Evolutionary conservation across 2,888 invertebrate genomes (phyloP).

Genomic region (Tricholauxania praeusta): DNA sequence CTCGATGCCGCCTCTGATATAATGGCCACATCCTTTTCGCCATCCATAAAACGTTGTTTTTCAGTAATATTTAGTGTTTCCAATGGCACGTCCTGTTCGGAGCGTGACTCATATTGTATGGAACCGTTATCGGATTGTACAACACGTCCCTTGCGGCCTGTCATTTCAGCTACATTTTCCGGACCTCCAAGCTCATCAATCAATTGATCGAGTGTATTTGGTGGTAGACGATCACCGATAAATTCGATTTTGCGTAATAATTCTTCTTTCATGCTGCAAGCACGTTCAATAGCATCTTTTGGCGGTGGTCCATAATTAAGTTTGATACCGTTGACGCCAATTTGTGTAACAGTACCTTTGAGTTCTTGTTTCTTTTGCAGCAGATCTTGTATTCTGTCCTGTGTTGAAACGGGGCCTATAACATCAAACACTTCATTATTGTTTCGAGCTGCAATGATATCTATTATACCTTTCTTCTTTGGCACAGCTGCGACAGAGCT

Average conservation of each 20-base stretch:
- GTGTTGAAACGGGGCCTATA: constrained; percentile 72
- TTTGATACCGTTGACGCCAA: constrained; percentile 64
- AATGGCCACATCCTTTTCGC: constrained; percentile 97
- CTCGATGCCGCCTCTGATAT: constrained; percentile 99
- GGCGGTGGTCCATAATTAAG: constrained; percentile 73
- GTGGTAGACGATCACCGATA: constrained; percentile 89
- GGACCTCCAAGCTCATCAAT: constrained; percentile 99
- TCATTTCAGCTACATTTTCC: constrained; percentile 99
- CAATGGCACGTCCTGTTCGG: constrained; percentile 94
- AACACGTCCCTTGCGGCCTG: constrained; percentile 93
- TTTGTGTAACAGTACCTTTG: constrained; percentile 62
- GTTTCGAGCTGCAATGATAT: not conserved
- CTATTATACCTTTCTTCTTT: constrained; percentile 47
- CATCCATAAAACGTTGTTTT: constrained; percentile 95
- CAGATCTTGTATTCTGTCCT: constrained; percentile 84
- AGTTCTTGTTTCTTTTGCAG: constrained; percentile 69
- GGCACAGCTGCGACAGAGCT: constrained; percentile 49
- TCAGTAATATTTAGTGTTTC: constrained; percentile 97
- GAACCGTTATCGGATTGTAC: constrained; percentile 93
- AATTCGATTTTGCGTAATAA: constrained; percentile 86
- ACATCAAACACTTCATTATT: not conserved
- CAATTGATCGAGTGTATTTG: constrained; percentile 97
- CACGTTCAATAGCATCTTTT: constrained; percentile 87
- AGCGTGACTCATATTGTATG: constrained; percentile 94
- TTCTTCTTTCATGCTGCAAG: constrained; percentile 93